Evolutionary conservation across 2,113 vertebrate species (phyloP).

Genomic region (Pungitius pungitius): DNA sequence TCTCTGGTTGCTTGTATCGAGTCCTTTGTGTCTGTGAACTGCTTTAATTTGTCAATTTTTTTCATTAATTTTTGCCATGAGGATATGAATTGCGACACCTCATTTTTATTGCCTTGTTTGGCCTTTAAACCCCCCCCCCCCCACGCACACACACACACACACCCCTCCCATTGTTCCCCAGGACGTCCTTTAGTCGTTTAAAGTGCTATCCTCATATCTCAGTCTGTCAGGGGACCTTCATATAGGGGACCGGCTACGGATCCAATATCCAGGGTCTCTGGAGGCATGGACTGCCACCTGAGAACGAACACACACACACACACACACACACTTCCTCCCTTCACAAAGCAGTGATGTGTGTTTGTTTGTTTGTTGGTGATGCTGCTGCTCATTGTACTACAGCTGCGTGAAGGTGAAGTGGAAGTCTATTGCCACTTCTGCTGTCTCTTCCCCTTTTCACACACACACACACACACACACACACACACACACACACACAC

Average conservation of each 20-base stretch:
- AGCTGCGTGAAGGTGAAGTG: slow-evolving; percentile 58
- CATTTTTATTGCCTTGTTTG: slow-evolving; percentile 16
- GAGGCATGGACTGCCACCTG: slow-evolving; percentile 10
- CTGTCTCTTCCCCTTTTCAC: slow-evolving; percentile 13
- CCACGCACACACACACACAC: too few relatives aligned
- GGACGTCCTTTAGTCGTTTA: slow-evolving; percentile 51
- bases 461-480: slow-evolving; percentile 9
- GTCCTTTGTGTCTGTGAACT: not conserved
- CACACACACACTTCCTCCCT: slow-evolving; percentile 7
- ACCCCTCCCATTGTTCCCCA: slow-evolving; percentile 24
- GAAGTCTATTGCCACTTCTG: slow-evolving; percentile 47
- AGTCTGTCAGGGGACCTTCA: slow-evolving; percentile 28
- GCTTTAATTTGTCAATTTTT: not conserved
- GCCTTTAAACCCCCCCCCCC: slow-evolving; percentile 21
- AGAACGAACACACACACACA: slow-evolving; percentile 30
- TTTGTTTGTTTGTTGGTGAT: slow-evolving; percentile 28
- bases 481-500: slow-evolving; percentile 7
- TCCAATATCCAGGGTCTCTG: slow-evolving; percentile 24
- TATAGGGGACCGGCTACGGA: not conserved
- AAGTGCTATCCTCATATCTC: slow-evolving; percentile 37
- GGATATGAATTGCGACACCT: not conserved
- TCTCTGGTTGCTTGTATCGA: not conserved
- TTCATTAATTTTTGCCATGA: not conserved
- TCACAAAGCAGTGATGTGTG: slow-evolving; percentile 5
- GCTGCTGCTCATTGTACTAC: slow-evolving; percentile 39